Base-by-base conservation (phyloP, 2,888 invertebrate genomes). In the Drosophila diplacantha region DNA sequence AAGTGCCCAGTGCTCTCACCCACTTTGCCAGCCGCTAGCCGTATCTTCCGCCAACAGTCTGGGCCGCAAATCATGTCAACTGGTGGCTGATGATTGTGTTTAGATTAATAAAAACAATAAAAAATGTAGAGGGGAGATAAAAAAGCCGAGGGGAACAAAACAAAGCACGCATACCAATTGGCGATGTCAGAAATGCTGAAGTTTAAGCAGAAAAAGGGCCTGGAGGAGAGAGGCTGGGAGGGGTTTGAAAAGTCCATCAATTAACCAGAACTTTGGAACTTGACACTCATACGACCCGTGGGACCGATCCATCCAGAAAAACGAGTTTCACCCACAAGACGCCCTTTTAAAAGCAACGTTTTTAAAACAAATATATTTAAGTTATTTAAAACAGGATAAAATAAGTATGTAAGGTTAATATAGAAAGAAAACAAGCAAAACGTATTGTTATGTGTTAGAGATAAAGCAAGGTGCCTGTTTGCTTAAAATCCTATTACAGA, bases 91-190 rank as follows among this genome's bases (percentile, higher is more conserved):
- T 46, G 62, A 35, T 46, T 57, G 43, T 73, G 47, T 47, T 69
- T 64, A 69, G 61, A 51, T 70, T 66, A 51, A 58, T 65, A 47
- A 41, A 68, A 46, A 51, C 47, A 67, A 66, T 51, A 38, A 39
- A 50, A 46, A 26, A 16, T 9, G 32, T n/a, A 55, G 24, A n/a
- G 37, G 56, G 18, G 44, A 59, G 54, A 71, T 60, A 62, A 37
- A 53, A 37, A 50, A 18, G n/a, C 29, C 22, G 14, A 29, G 32
- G 44, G 43, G 44, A 18, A 18, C 16, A 32, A 46, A 29, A 47
- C 39, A 50, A 67, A 32, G 31, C 34, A 53, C 68, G 72, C 68
- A 59, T 55, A 63, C 63, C 60, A 81, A 75, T 75, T 81, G 59
- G 39, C 32, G 50, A 7, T 16, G 34, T 8, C 29, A 29, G 44